phyloP scores from a whole-genome alignment of 2,888 invertebrate genomes.

The Philaethria dido region DNA sequence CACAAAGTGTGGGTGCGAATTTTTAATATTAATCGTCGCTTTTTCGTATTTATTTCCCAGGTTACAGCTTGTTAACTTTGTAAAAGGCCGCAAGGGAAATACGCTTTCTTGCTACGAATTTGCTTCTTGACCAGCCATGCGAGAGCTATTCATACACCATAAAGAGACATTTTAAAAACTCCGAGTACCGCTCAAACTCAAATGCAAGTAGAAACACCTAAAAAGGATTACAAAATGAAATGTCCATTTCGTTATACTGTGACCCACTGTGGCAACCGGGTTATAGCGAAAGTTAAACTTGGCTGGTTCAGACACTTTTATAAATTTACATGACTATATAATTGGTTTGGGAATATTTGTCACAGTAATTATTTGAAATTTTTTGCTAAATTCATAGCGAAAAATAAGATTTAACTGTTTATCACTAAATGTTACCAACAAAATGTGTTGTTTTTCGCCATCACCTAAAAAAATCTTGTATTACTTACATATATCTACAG shows the following conservation, averaged over 20 bases:
- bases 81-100: slow-evolving; percentile 79
- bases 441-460: no score
- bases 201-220: slow-evolving; percentile 14
- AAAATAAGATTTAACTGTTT: no score
- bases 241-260: slow-evolving; percentile 16
- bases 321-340: neutral
- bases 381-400: no score
- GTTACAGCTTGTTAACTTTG: slow-evolving; percentile 79
- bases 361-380: no score
- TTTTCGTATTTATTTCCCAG: slow-evolving; percentile 76
- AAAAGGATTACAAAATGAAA: slow-evolving; percentile 16
- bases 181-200: slow-evolving; percentile 13
- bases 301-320: neutral
- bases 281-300: slow-evolving; percentile 8
- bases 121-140: slow-evolving; percentile 65
- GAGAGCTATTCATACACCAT: slow-evolving; percentile 51
- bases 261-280: slow-evolving; percentile 5
- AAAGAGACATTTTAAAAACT: slow-evolving; percentile 37
- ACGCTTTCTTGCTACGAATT: slow-evolving; percentile 71
- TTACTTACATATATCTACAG: no score
- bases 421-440: no score
- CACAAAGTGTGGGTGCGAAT: slow-evolving; percentile 26
- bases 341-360: neutral
- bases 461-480: no score
- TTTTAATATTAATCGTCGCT: slow-evolving; percentile 67